Evolutionary conservation across 2,888 invertebrate species (phyloP), one percentile per base, ranked within the genome.

Genomic region (Oscheius sp.): DNA sequence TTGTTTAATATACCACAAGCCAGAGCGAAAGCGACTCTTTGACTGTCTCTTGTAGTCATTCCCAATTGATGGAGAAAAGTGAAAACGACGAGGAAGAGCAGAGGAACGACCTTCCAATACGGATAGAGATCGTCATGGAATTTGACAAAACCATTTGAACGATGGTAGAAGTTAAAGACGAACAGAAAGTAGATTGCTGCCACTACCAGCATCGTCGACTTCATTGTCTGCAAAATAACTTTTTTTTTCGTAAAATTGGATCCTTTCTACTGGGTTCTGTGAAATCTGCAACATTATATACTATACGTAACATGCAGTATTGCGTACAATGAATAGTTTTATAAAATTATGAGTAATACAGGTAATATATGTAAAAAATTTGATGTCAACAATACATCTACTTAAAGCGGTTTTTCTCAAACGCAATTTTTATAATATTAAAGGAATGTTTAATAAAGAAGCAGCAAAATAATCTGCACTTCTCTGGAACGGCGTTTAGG

Each of bases 61-160:
- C 70, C 70, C n/a, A 67, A 70, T 12, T 74, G 71, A 41, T 72
- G 71, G 5, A 74, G 33, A 45, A 66, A 72, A 8, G 77, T 70
- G 44, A 78, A 72, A 14, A 65, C 66, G 8, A 72, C 66, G 9
- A 81, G 66, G 28, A 75, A 62, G 22, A 73, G 64, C 32, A 80
- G 68, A 32, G 81, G 81, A 12, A 74, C 69, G 20, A 44, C 30
- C 12, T n/a, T 81, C 82, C 81, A 78, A 54, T 77, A 68, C 6
- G 77, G 72, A 66, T 82, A 82, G 24, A 65, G 56, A 22, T 70
- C 61, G 33, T 73, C 73, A 68, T 77, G 68, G 62, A 72, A 73
- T 71, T 80, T 78, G 32, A 69, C 64, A 67, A 82, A 82, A 14
- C 83, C 82, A 47, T 77, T 68, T n/a, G 82, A 81, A 30, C 78